Conservation (phyloP, 2,888 invertebrate species). For the Hymenopus coronatus region DNA sequence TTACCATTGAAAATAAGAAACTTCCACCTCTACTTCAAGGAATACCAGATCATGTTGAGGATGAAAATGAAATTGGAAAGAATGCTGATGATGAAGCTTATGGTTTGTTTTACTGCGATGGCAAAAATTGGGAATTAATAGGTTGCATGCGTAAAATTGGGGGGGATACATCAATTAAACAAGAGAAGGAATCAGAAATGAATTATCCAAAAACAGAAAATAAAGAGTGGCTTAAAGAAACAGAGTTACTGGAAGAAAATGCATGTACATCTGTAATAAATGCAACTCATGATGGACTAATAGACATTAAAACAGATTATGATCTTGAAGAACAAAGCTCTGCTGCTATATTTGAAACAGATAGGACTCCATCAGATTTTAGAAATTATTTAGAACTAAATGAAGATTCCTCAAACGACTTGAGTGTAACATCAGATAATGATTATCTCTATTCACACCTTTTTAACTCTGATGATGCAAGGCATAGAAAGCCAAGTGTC, state of each 20-base stretch:
- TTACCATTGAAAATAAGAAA: background rate
- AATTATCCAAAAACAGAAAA: background rate
- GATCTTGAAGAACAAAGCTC: background rate
- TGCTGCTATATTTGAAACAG: background rate
- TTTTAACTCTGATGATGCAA: background rate
- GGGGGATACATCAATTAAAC: background rate
- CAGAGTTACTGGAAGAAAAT: background rate
- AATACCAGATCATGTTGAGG: background rate
- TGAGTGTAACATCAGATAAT: background rate
- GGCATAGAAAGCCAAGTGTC: background rate
- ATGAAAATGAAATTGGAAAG: slow-evolving; percentile 15
- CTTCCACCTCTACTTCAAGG: background rate
- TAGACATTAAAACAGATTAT: background rate
- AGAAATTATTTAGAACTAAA: background rate
- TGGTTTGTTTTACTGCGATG: slow-evolving; percentile 32
- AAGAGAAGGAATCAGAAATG: background rate
- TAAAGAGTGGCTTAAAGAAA: background rate
- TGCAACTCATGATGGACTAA: background rate
- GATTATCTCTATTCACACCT: background rate
- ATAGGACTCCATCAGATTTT: background rate
- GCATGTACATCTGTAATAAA: background rate
- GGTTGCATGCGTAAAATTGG: slow-evolving; percentile 19
- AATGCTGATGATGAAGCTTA: slow-evolving; percentile 26
- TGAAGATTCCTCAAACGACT: background rate
- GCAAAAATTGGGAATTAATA: slow-evolving; percentile 32